A percentile compares a stretch with the other conserved stretches of the same genome.
phyloP scores from a whole-genome alignment of 1,140 invertebrate species.

The Chironomus tepperi region DNA sequence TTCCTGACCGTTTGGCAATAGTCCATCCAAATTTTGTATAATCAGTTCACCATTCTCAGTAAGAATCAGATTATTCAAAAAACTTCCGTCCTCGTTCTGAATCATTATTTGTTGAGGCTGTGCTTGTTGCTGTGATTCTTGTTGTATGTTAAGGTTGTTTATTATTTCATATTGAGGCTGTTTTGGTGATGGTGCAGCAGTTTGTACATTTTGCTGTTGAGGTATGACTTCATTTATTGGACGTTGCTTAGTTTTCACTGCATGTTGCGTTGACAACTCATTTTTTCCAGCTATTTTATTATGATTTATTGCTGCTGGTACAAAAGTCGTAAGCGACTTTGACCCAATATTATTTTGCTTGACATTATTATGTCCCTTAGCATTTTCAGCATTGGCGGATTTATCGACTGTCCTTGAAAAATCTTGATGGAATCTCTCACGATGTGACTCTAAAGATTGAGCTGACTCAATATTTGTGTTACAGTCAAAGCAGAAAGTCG shows the following conservation, averaged over 20 bases:
- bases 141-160: neutral
- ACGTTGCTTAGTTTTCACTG: too few relatives aligned
- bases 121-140: neutral
- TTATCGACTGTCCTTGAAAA: neutral
- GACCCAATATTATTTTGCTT: neutral
- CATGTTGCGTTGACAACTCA: too few relatives aligned
- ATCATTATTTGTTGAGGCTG: neutral
- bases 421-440: neutral
- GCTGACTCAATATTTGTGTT: neutral
- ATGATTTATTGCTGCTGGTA: too few relatives aligned
- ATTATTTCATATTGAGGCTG: neutral
- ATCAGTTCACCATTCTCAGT: slow-evolving; percentile 13
- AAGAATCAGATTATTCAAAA: neutral
- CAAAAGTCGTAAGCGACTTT: too few relatives aligned
- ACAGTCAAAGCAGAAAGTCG: neutral
- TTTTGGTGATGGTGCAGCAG: neutral
- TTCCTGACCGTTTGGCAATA: neutral
- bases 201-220: neutral
- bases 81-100: slow-evolving; percentile 4
- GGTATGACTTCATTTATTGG: too few relatives aligned
- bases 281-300: too few relatives aligned
- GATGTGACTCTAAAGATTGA: neutral
- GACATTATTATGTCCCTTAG: neutral
- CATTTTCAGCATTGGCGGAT: neutral
- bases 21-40: slow-evolving; percentile 17